A percentile compares a stretch with the other conserved stretches of the same genome.
phyloP scores from a whole-genome alignment of 2,888 invertebrate genomes.

The Nomada ferruginata region DNA sequence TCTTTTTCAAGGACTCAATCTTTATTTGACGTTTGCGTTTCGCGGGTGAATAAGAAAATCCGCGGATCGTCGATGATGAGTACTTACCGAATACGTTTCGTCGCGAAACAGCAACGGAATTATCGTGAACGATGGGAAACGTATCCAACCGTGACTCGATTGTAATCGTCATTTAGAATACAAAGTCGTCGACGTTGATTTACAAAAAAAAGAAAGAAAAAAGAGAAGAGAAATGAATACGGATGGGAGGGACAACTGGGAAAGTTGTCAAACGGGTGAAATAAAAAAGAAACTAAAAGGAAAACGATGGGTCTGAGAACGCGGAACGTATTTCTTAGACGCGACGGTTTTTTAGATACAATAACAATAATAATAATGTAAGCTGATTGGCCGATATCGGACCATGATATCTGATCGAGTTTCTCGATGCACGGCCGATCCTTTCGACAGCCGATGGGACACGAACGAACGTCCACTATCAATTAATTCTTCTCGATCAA shows the following conservation, averaged over 20 bases:
- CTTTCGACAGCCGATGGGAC: slow-evolving; percentile 55
- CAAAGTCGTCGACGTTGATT: slow-evolving; percentile 3
- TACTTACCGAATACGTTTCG: slow-evolving; percentile 43
- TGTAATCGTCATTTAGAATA: slow-evolving; percentile 18
- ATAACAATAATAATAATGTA: slow-evolving; percentile 78
- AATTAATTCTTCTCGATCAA: slow-evolving; percentile 85
- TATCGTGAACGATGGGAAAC: slow-evolving; percentile 17
- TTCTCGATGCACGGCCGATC: slow-evolving; percentile 33
- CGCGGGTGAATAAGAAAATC: slow-evolving; percentile 1
- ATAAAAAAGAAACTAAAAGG: slow-evolving; percentile 34
- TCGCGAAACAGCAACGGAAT: slow-evolving; percentile 7
- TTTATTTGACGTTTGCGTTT: slow-evolving; percentile 39
- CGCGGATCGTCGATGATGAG: slow-evolving; percentile 16
- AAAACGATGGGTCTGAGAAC: slow-evolving; percentile 42
- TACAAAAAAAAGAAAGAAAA: slow-evolving; percentile 21
- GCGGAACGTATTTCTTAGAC: slow-evolving; percentile 74
- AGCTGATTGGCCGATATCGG: slow-evolving; percentile 53
- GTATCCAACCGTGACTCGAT: slow-evolving; percentile 14
- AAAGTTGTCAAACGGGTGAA: background rate
- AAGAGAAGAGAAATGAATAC: background rate
- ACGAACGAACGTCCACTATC: slow-evolving; percentile 38
- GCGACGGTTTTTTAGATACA: slow-evolving; percentile 80
- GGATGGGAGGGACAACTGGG: background rate
- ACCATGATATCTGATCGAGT: slow-evolving; percentile 29
- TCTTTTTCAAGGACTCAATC: slow-evolving; percentile 20